A percentile compares a stretch with the other conserved stretches of the same genome.
phyloP scores from a whole-genome alignment of 2,797 vertebrate species.

The Remorina albescens region DNA sequence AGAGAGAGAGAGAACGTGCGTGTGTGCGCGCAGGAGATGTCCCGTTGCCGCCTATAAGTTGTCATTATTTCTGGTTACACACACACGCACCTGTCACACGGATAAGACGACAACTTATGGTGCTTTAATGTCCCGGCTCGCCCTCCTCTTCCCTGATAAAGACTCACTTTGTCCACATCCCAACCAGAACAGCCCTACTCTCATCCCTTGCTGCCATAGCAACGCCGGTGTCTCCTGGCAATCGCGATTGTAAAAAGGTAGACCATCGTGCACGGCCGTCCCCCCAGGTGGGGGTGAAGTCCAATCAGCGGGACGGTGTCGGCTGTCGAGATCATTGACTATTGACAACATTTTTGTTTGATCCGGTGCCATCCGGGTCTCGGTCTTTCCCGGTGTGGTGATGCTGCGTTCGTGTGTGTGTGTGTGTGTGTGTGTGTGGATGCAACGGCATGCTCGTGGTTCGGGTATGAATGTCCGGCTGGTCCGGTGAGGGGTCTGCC shows the following conservation, averaged over 20 bases:
- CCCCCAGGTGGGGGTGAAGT: conserved; percentile 68
- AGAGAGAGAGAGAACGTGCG: no score
- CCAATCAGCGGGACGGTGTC: conserved; percentile 64
- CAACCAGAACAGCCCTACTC: conserved; percentile 82
- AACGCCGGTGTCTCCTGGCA: conserved; percentile 87
- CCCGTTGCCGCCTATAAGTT: conserved; percentile 75
- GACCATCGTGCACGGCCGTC: conserved; percentile 65
- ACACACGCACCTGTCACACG: conserved; percentile 47
- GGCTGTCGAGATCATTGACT: conserved; percentile 46
- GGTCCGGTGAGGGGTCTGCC: conserved; percentile 24
- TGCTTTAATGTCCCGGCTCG: conserved; percentile 59
- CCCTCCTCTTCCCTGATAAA: conserved; percentile 61
- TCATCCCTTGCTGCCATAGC: conserved; percentile 87
- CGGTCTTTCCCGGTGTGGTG: conserved; percentile 43
- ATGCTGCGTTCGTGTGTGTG: conserved; percentile 17
- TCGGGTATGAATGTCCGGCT: conserved; percentile 47
- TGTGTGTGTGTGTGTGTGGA: conserved; percentile 35
- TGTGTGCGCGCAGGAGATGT: conserved; percentile 63
- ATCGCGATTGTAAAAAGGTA: conserved; percentile 74
- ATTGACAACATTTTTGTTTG: conserved; percentile 53
- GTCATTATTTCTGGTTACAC: conserved; percentile 49
- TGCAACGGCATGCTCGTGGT: conserved; percentile 71
- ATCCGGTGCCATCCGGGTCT: conserved; percentile 37
- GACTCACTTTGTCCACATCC: conserved; percentile 81
- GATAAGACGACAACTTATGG: conserved; percentile 62